Evolutionary conservation across 2,113 vertebrate genomes (phyloP), one percentile per base, ranked within the genome.

Genomic region (Psittacula cyanocephala): DNA sequence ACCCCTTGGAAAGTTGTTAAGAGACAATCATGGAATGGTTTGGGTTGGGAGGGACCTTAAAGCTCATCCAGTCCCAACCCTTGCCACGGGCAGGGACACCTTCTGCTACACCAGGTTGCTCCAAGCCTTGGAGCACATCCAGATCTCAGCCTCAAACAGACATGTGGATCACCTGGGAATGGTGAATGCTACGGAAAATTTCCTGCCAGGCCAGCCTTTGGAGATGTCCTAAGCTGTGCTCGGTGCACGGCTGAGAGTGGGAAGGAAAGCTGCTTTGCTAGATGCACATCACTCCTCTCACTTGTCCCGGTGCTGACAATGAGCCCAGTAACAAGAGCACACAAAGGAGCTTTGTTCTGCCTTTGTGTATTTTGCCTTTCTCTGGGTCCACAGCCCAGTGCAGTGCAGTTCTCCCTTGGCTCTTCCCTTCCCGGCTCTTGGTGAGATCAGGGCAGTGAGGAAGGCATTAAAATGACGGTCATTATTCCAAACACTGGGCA

Each of bases 321-420:
- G 44, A 80, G 70, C 67, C 62, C 93, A 95, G 85, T 80, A 44
- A 81, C 20, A 22, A 22, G 27, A 75, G 88, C 60, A 22, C 74
- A 96, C 92, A 96, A 78, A 92, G 77, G 33, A 4, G 17, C 46
- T 69, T 91, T 96, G 95, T 95, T 81, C 76, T 50, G 52, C 89
- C 82, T 69, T 83, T 83, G 80, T 92, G 4, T 72, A 11, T 64
- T 84, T 46, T 80, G 64, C 80, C 14, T 96, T 12, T 72, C 80
- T 65, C 57, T 3, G 35, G 13, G 76, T 52, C 82, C 29, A 17
- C 59, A 91, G 93, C 88, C 84, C 91, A 7, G 49, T 5, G 52
- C 5, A 17, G 80, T 18, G 43, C 70, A 13, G 53, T 60, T 83
- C 86, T 71, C 59, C 10, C 86, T 76, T 25, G 13, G 78, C 55